Percentiles rank a stretch among this genome's conserved stretches.
Conservation (phyloP, 1,140 invertebrate genomes). For the Eubasilissa regina region DNA sequence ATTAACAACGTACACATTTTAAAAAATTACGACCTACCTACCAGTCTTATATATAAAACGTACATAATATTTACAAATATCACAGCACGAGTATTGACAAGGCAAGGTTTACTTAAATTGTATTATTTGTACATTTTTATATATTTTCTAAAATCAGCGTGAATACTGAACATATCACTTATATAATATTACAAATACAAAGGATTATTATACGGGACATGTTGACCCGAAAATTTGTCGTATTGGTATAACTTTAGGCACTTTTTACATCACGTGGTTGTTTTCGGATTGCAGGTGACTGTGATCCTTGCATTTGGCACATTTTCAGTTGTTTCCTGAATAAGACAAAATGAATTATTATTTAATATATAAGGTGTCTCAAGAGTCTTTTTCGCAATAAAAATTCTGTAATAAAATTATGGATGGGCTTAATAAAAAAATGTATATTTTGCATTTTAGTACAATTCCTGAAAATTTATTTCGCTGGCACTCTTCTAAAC, state of each 20-base stretch:
- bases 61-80: slow-evolving; percentile 40
- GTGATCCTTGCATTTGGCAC: background rate
- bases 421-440: too few relatives aligned
- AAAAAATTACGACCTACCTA: slow-evolving; percentile 3
- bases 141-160: slow-evolving; percentile 13
- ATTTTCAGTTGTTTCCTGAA: background rate
- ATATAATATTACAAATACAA: slow-evolving; percentile 7
- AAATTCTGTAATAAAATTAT: too few relatives aligned
- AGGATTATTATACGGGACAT: background rate
- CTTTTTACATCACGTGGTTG: background rate
- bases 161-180: slow-evolving; percentile 26
- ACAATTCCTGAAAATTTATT: too few relatives aligned
- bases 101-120: slow-evolving; percentile 40
- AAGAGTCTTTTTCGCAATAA: too few relatives aligned
- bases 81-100: slow-evolving; percentile 52
- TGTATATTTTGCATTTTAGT: too few relatives aligned
- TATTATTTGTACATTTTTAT: slow-evolving; percentile 27
- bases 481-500: too few relatives aligned
- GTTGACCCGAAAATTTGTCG: background rate
- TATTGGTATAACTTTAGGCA: slow-evolving; percentile 14
- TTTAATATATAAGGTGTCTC: background rate
- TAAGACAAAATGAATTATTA: background rate
- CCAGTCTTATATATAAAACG: slow-evolving; percentile 43
- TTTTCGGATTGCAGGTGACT: background rate
- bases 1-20: too few relatives aligned